phyloP scores from a whole-genome alignment of 1,140 invertebrate species.

The Phymorhynchus buccinoides region DNA sequence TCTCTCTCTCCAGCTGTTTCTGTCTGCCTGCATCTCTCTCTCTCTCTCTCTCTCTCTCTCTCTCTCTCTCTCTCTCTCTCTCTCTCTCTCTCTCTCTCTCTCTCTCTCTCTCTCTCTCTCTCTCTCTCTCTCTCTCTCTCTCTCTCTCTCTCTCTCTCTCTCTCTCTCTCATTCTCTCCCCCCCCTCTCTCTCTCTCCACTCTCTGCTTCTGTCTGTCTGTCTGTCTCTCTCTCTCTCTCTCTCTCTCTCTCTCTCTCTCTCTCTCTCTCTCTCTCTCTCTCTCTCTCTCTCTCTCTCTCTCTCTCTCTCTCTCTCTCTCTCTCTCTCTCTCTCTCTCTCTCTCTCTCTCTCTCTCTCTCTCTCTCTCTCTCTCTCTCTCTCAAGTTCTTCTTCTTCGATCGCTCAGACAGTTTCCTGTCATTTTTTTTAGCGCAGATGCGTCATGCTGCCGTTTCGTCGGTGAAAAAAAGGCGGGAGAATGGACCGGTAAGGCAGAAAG shows the following conservation, averaged over 20 bases:
- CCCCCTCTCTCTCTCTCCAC: background rate
- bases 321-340: background rate
- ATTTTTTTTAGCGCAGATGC: too few species aligned
- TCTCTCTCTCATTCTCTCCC: background rate
- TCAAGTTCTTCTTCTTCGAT: too few species aligned
- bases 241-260: background rate
- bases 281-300: background rate
- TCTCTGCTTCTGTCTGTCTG: too few species aligned
- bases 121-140: background rate
- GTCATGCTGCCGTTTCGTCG: too few species aligned
- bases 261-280: background rate
- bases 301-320: background rate
- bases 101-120: background rate
- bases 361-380: background rate
- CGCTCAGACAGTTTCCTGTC: too few species aligned
- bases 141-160: background rate
- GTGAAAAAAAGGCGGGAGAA: too few species aligned
- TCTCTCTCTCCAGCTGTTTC: background rate
- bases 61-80: background rate
- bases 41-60: background rate
- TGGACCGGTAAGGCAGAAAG: too few species aligned
- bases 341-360: background rate
- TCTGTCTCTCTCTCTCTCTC: background rate
- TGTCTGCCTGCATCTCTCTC: background rate
- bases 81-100: background rate